Evolutionary conservation across 2,888 invertebrate genomes (phyloP).

Genomic region (Ischnus inquisitorius): DNA sequence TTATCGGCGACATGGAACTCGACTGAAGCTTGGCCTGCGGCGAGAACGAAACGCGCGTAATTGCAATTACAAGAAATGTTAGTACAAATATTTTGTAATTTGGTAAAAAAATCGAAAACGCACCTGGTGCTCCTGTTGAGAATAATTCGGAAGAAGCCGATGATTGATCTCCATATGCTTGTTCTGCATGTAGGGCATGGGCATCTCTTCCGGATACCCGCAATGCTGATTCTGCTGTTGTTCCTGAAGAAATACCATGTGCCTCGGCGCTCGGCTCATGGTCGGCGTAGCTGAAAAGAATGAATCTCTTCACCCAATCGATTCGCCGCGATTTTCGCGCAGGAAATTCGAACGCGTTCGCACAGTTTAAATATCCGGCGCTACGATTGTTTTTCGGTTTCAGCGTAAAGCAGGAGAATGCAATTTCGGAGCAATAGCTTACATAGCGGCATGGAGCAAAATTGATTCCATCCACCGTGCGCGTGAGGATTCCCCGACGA

Average conservation of each 20-base stretch:
- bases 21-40: conserved; percentile 71
- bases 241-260: conserved; percentile 82
- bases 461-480: conserved; percentile 82
- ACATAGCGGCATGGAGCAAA: conserved; percentile 82
- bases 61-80: neutral
- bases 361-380: neutral
- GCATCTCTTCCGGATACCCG: conserved; percentile 78
- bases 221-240: conserved; percentile 80
- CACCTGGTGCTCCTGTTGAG: conserved; percentile 79
- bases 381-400: neutral
- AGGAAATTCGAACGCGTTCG: neutral
- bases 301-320: conserved; percentile 40
- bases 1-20: conserved; percentile 67
- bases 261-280: conserved; percentile 80
- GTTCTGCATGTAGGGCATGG: conserved; percentile 77
- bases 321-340: conserved; percentile 39
- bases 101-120: neutral
- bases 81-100: neutral
- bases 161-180: conserved; percentile 78
- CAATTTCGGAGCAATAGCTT: conserved; percentile 69
- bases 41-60: neutral
- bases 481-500: conserved; percentile 76
- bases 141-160: conserved; percentile 77
- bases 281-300: conserved; percentile 69
- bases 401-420: neutral